Percentiles rank a stretch among this genome's conserved stretches.
phyloP scores from a whole-genome alignment of 2,888 invertebrate genomes.

The Melikaiella ostensackeni region DNA sequence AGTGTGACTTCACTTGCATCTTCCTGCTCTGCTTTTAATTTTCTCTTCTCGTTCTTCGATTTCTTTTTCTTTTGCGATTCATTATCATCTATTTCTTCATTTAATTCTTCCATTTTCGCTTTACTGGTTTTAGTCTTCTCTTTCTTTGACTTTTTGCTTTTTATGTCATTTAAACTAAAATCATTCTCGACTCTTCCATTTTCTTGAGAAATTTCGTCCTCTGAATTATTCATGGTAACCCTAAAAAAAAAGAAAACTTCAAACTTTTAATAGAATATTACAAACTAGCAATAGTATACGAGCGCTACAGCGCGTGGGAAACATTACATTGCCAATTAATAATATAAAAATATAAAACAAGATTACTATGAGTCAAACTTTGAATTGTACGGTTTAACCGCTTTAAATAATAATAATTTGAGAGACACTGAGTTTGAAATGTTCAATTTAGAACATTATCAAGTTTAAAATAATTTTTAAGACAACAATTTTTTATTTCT shows the following conservation, averaged over 20 bases:
- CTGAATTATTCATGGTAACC: background rate
- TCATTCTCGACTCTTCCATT: background rate
- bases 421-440: too few species aligned
- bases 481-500: too few species aligned
- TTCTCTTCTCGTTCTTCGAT: slow-evolving; percentile 2
- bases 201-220: slow-evolving; percentile 1
- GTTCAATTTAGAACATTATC: too few species aligned
- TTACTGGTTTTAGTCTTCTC: background rate
- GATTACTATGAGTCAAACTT: too few species aligned
- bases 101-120: background rate
- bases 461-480: too few species aligned
- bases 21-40: background rate
- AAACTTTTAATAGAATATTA: too few species aligned
- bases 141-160: slow-evolving; percentile 14
- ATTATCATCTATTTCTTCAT: background rate
- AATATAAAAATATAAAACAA: too few species aligned
- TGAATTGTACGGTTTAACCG: too few species aligned
- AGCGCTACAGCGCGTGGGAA: too few species aligned
- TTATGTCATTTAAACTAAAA: background rate
- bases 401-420: too few species aligned
- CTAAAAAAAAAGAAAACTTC: background rate
- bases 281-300: too few species aligned
- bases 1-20: background rate
- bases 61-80: background rate
- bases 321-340: too few species aligned